Base-by-base conservation (phyloP, 2,888 invertebrate species). In the Eupithecia insigniata region DNA sequence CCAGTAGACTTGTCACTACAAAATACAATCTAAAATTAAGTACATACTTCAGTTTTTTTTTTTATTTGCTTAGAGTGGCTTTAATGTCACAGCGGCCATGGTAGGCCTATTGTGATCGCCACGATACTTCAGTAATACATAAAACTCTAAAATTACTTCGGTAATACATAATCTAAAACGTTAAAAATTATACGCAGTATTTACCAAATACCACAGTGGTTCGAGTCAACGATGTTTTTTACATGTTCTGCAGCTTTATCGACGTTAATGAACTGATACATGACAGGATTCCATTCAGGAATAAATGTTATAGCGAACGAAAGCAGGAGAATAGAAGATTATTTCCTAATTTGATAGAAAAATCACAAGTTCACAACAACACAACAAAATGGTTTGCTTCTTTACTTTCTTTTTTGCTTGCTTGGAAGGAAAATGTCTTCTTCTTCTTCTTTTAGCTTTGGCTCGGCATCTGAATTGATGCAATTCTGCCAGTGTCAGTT, bases 161-260 rank as follows among this genome's bases (percentile, higher is more conserved):
- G 4, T 39, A 39, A 18, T 46, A 22, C 55, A 22, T 34, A 62
- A 34, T n/a, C 8, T 1, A 62, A 60, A 30, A 64, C 67, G 64
- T 66, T 67, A 69, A 0, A 18, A 6, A 32, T 26, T 26, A n/a
- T 7, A 70, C 60, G 39, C 55, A 72, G 18, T 62, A 62, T 61
- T 76, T 83, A 92, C 92, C 92, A 92, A 84, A 82, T 76, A 76
- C 78, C 75, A 82, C 92, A 92, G 74, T 86, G 86, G 81, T 82
- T 85, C 62, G 79, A 84, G 58, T 90, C 89, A 68, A 85, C 80
- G 69, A 92, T 82, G 70, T 80, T 85, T 81, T 86, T 89, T 62
- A 92, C 77, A 79, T 80, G 76, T 78, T 85, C 81, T 78, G 86
- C 83, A 65, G 82, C 85, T 78, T 79, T 71, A 80, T 88, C 85